phyloP scores from a whole-genome alignment of 2,888 invertebrate genomes.

The Nezara viridula region DNA sequence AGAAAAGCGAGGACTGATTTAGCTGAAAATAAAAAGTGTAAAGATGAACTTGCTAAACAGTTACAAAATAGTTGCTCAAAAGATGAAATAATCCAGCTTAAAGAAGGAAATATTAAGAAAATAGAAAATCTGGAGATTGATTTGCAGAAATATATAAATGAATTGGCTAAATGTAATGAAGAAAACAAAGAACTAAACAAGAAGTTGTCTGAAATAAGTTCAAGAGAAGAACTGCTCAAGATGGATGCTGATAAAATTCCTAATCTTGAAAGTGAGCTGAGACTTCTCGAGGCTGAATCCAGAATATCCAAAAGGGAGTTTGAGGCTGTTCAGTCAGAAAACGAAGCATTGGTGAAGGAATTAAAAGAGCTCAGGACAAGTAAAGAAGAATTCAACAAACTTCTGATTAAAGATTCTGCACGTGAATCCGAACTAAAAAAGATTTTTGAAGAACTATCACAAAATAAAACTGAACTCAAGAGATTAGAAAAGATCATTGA shows the following conservation, averaged over 20 bases:
- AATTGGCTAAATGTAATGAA: conserved; percentile 45
- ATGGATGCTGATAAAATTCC: conserved; percentile 51
- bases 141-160: conserved; percentile 46
- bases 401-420: conserved; percentile 13
- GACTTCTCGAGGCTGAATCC: conserved; percentile 47
- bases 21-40: conserved; percentile 24
- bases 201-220: conserved; percentile 48
- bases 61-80: conserved; percentile 34
- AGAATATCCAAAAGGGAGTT: conserved; percentile 47
- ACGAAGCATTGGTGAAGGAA: conserved; percentile 48
- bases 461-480: conserved; percentile 2
- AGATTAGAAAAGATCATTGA: conserved; percentile 3
- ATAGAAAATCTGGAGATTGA: conserved; percentile 6
- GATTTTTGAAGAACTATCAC: conserved; percentile 22
- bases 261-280: conserved; percentile 52
- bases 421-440: conserved; percentile 1
- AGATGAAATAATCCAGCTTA: background rate
- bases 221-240: conserved; percentile 49
- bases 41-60: conserved; percentile 48
- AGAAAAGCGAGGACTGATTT: conserved; percentile 48
- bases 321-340: conserved; percentile 39
- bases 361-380: conserved; percentile 24
- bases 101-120: background rate
- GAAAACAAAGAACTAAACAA: conserved; percentile 45
- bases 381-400: conserved; percentile 26